Evolutionary conservation across 2,113 vertebrate species (phyloP).

Genomic region (Rhinoderma darwinii): DNA sequence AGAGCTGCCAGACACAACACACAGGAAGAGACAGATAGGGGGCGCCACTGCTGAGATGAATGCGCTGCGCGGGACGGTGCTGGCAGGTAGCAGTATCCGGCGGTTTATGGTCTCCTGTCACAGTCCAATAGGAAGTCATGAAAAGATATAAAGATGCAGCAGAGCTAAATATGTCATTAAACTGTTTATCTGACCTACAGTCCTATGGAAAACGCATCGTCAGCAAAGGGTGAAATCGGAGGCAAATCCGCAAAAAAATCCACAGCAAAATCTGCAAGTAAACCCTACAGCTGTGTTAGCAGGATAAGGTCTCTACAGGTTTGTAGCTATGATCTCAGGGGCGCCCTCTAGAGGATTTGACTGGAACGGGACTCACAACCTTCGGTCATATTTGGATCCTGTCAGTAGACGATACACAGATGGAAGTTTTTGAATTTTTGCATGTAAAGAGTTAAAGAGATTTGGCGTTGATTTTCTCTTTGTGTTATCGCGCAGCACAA

Average conservation of each 20-base stretch:
- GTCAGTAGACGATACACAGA: background rate
- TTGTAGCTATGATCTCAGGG: background rate
- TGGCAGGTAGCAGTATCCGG: background rate
- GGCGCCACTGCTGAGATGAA: background rate
- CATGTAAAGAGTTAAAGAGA: background rate
- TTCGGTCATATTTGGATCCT: background rate
- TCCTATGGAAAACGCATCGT: too few relatives aligned
- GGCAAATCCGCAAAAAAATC: too few relatives aligned
- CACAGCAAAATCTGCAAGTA: too few relatives aligned
- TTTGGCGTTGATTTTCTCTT: slow-evolving; percentile 2
- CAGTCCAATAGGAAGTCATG: background rate
- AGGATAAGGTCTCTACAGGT: too few relatives aligned
- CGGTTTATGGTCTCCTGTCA: too few relatives aligned
- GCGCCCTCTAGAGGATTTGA: background rate
- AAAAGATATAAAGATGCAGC: too few relatives aligned
- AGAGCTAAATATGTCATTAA: too few relatives aligned
- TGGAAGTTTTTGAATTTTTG: background rate
- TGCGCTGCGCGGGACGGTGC: background rate
- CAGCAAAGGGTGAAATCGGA: too few relatives aligned
- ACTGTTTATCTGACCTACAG: too few relatives aligned
- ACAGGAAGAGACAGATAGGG: background rate
- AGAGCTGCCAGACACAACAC: background rate
- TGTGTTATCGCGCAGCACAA: background rate
- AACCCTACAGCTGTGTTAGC: too few relatives aligned
- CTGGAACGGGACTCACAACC: background rate